Percentiles rank a stretch among this genome's conserved stretches.
Conservation (phyloP, 2,113 vertebrate species). For the Pygoscelis adeliae region DNA sequence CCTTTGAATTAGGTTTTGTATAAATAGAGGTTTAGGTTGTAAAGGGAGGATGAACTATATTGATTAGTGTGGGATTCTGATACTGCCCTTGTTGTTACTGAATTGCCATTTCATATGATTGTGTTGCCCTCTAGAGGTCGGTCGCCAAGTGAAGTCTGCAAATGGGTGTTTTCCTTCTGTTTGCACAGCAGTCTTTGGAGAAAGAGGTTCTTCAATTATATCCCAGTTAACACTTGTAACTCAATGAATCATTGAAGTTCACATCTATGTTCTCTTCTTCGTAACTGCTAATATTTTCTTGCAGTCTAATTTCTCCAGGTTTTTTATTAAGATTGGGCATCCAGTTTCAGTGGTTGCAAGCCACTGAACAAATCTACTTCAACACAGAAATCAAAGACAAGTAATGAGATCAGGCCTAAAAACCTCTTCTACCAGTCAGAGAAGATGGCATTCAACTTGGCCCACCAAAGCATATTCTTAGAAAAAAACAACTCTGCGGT, state of each 20-base stretch:
- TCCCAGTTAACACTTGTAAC: background rate
- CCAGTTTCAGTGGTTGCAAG: background rate
- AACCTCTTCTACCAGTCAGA: background rate
- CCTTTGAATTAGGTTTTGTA: background rate
- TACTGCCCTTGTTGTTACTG: fast-evolving
- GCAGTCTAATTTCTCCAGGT: background rate
- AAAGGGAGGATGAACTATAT: background rate
- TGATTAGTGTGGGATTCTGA: background rate
- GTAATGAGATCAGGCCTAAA: background rate
- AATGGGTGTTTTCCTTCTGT: background rate
- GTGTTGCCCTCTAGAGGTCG: constrained; percentile 58
- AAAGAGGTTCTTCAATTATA: background rate
- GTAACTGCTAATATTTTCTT: background rate
- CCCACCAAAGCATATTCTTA: background rate
- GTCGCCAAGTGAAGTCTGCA: background rate
- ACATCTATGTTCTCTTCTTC: background rate
- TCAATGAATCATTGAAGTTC: background rate
- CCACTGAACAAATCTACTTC: background rate
- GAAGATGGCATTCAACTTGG: background rate
- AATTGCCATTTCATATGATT: background rate
- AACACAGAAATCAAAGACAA: background rate
- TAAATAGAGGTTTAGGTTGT: background rate
- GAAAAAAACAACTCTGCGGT: background rate
- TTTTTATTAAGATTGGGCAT: background rate
- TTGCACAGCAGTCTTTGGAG: background rate